Evolutionary conservation across 2,888 invertebrate genomes (phyloP), one percentile per base, ranked within the genome.

Genomic region (Nomada goodeniana): DNA sequence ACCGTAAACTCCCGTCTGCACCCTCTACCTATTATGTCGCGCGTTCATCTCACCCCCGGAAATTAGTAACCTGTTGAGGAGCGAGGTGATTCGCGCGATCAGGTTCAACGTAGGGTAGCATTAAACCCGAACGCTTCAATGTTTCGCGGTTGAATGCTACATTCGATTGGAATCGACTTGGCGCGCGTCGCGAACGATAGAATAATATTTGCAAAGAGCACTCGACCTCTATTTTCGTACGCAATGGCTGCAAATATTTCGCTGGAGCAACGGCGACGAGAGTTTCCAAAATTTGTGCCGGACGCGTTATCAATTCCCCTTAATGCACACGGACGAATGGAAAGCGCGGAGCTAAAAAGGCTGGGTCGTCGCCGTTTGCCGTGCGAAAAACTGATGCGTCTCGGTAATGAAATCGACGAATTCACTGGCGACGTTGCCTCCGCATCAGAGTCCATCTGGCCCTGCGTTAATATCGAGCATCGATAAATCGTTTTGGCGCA

Each of bases 21-120:
- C 13, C 10, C 50, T 50, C 26, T 7, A 50, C 57, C 52, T 78
- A 1, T 47, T 36, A 15, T 18, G 44, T 47, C 26, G n/a, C 63
- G 5, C 18, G 78, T 53, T 70, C 64, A 70, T 80, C 65, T 70
- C 64, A 23, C 36, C 26, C 26, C 59, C 36, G 70, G 47, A 71
- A 80, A 80, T 78, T 78, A 80, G 79, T 68, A 65, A 71, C 50
- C 78, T 60, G 65, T 52, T 74, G 77, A 59, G 53, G n/a, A 47
- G 23, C 18, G 20, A 4, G 36, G 47, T 42, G 68, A 71, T 80
- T 80, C 70, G 78, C 55, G 65, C 70, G 70, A 77, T 77, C 80
- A 78, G 70, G 70, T 78, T 53, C 53, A 20, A n/a, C 18, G 44
- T 78, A 53, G 47, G 60, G 15, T 53, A n/a, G 55, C 55, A 52